Base-by-base conservation (phyloP, 1,140 invertebrate genomes). In the Psix sp. region DNA sequence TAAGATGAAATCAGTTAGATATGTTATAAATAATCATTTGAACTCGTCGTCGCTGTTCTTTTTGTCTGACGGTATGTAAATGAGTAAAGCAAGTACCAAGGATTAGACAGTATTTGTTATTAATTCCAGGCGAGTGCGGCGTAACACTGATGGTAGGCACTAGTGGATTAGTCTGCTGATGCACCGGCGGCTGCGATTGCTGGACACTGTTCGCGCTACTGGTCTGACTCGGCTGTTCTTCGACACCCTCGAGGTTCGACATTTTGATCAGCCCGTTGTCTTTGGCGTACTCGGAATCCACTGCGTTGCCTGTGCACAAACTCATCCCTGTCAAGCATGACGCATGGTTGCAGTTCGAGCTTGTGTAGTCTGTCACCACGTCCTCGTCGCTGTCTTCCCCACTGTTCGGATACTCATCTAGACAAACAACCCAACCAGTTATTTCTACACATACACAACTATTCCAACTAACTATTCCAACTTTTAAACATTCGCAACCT, bases 131-230 rank as follows among this genome's bases (percentile, higher is more conserved):
- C 46, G 93, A 95, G 83, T 95, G 94, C 2, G 94, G 94, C 20
- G 94, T 95, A 36, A 96, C 93, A 85, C 93, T 95, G 77, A 95
- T 95, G 42, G 91, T 95, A 60, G 94, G 94, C 76, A 94, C 92
- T 31, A 90, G 80, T 24, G 89, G 90, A 82, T 87, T 84, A 73
- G 65, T 65, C 77, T 80, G 80, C 38, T 77, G 74, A 46, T 80
- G 76, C 43, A 74, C 62, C 54, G 76, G 54, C 11, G 10, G 76
- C 40, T 78, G 79, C n/a, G n/a, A n/a, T 65, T 77, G 79, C 36
- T 68, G 73, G 43, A 62, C 65, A 46, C 40, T 67, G 45, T 76
- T 66, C 67, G 62, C 71, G 33, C 73, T 60, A 43, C 57, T 56
- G 54, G 74, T 52, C 49, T 73, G 57, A 45, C 79, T 76, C 40